Evolutionary conservation across 2,113 vertebrate species (phyloP).

Genomic region (Lutjanus erythropterus): DNA sequence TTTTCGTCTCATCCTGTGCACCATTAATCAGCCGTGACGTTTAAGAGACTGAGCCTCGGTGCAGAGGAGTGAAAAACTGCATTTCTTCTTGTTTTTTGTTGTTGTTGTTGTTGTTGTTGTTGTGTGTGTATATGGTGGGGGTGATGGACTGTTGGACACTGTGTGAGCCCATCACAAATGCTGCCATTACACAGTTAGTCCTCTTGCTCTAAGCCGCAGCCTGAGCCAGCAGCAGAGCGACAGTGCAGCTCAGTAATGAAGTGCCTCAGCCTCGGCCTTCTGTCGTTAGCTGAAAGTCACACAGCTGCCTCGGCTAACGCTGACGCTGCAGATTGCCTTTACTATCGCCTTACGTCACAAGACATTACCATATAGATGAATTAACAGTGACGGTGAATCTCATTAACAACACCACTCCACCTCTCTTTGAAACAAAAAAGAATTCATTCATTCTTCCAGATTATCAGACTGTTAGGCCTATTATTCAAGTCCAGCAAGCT

Average conservation of each 20-base stretch:
- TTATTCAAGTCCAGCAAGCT: conserved; percentile 39
- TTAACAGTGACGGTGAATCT: conserved; percentile 49
- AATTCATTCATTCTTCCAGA: conserved; percentile 24
- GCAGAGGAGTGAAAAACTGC: conserved; percentile 50
- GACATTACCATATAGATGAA: conserved; percentile 69
- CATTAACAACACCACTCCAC: conserved; percentile 25
- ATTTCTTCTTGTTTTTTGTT: background rate
- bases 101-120: conserved; percentile 1
- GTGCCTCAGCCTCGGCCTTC: conserved; percentile 51
- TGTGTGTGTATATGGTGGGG: background rate
- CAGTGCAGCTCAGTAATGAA: conserved; percentile 51
- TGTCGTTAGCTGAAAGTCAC: conserved; percentile 64
- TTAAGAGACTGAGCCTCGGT: conserved; percentile 51
- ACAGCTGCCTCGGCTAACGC: conserved; percentile 55
- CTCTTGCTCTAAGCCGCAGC: conserved; percentile 25
- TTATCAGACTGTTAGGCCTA: conserved; percentile 23
- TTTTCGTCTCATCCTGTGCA: conserved; percentile 24
- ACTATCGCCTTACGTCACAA: conserved; percentile 56
- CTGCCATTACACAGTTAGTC: conserved; percentile 34
- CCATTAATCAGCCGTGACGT: conserved; percentile 68
- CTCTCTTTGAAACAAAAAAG: conserved; percentile 6
- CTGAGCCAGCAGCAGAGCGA: conserved; percentile 31
- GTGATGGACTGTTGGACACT: conserved; percentile 17
- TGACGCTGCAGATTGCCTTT: conserved; percentile 62
- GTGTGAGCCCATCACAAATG: conserved; percentile 55